phyloP scores from a whole-genome alignment of 2,113 vertebrate species.

The Perca flavescens region DNA sequence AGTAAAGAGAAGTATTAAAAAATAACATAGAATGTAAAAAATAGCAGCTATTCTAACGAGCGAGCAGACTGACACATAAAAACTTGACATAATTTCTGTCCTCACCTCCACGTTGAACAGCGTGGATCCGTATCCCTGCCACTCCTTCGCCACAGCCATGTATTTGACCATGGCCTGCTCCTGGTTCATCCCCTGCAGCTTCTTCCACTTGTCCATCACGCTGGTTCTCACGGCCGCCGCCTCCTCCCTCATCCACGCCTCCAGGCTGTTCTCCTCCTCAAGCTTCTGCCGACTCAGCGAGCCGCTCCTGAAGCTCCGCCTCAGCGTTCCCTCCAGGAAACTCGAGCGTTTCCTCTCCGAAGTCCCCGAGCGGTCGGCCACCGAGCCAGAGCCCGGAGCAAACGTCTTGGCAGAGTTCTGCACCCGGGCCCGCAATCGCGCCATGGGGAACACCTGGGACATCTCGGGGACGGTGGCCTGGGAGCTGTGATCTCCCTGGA shows the following conservation, averaged over 20 bases:
- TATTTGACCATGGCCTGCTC: slow-evolving; percentile 95
- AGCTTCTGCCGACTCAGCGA: slow-evolving; percentile 86
- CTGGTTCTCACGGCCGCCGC: slow-evolving; percentile 86
- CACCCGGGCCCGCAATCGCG: slow-evolving; percentile 90
- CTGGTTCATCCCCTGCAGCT: slow-evolving; percentile 92
- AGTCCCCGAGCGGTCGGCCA: slow-evolving; percentile 60
- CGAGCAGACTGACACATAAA: background rate
- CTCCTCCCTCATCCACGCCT: slow-evolving; percentile 95
- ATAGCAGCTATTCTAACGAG: background rate
- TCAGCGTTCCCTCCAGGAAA: slow-evolving; percentile 95
- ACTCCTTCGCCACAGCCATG: slow-evolving; percentile 94
- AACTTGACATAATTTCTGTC: background rate
- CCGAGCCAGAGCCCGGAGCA: slow-evolving; percentile 66
- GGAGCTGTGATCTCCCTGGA: slow-evolving; percentile 87
- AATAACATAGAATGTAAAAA: background rate
- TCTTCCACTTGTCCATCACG: slow-evolving; percentile 95
- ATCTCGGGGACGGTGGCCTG: slow-evolving; percentile 84
- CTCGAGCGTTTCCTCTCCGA: slow-evolving; percentile 91
- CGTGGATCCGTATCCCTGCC: slow-evolving; percentile 96
- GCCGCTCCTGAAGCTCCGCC: slow-evolving; percentile 92
- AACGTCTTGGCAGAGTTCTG: slow-evolving; percentile 90
- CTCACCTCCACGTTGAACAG: slow-evolving; percentile 97
- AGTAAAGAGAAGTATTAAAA: background rate
- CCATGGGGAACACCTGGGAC: slow-evolving; percentile 92
- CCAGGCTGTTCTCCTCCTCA: slow-evolving; percentile 91